Evolutionary conservation across 2,888 invertebrate species (phyloP).

Genomic region (Orgyia antiqua): DNA sequence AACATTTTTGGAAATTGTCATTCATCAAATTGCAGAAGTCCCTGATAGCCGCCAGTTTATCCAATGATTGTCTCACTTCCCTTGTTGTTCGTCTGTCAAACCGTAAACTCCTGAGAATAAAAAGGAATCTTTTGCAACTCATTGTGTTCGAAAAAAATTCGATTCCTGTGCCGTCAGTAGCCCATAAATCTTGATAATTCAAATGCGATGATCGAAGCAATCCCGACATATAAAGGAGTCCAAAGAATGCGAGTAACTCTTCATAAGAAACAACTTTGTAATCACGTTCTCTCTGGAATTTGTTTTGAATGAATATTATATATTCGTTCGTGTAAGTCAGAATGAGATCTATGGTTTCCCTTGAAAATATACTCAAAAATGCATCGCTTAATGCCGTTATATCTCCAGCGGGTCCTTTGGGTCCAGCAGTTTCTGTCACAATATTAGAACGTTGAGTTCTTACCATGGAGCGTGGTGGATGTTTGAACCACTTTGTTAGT

Average conservation of each 20-base stretch:
- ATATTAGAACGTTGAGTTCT: no score
- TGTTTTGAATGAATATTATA: slow-evolving; percentile 3
- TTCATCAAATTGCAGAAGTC: slow-evolving; percentile 6
- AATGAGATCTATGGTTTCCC: slow-evolving; percentile 5
- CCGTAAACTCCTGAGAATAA: slow-evolving; percentile 3
- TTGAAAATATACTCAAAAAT: no score
- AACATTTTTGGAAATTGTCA: slow-evolving; percentile 6
- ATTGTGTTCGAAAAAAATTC: slow-evolving; percentile 8
- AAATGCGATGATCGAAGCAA: slow-evolving; percentile 8
- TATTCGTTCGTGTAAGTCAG: slow-evolving; percentile 2
- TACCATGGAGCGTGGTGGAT: no score
- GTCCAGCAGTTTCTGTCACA: no score
- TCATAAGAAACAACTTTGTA: slow-evolving; percentile 3
- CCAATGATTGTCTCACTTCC: slow-evolving; percentile 1
- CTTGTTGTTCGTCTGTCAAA: slow-evolving; percentile 7
- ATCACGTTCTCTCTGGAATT: slow-evolving; percentile 8
- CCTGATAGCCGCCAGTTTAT: slow-evolving; percentile 9
- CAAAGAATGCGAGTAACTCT: slow-evolving; percentile 8
- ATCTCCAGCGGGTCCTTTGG: no score
- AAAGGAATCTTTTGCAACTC: slow-evolving; percentile 7
- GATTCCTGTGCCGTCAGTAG: slow-evolving; percentile 8
- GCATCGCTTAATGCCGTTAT: no score
- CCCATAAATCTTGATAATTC: slow-evolving; percentile 10
- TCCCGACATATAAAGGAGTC: slow-evolving; percentile 7
- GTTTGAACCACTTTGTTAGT: no score